Evolutionary conservation across 2,797 vertebrate genomes (phyloP).

Genomic region (Petrocephalus schoutedeni): DNA sequence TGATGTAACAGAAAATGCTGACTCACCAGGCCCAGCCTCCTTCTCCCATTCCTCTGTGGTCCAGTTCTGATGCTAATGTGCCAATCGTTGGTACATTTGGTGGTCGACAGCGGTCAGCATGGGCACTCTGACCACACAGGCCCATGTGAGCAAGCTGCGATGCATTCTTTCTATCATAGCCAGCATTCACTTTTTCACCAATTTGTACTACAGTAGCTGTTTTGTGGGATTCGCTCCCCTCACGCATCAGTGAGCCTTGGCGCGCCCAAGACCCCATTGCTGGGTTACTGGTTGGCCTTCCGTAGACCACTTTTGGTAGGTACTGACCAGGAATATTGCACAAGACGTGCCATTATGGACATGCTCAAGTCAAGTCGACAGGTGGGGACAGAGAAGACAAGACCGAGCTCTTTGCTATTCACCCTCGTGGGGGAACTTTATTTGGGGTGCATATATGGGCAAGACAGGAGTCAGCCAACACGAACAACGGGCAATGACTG

Average conservation of each 20-base stretch:
- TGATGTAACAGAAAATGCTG: not conserved
- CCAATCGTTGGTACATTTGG: not conserved
- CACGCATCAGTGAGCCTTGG: not conserved
- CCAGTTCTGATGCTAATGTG: not conserved
- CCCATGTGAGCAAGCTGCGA: not conserved
- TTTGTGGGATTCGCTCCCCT: not conserved
- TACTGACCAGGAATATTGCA: not conserved
- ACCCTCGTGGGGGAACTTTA: no score
- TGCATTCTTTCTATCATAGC: not conserved
- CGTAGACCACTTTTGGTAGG: not conserved
- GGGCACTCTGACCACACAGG: not conserved
- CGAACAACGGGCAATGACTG: no score
- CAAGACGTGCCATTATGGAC: not conserved
- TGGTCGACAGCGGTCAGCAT: not conserved
- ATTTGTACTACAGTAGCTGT: not conserved
- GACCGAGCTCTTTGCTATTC: no score
- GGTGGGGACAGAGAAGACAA: no score
- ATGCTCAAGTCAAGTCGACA: not conserved
- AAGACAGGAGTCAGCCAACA: no score
- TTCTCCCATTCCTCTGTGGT: not conserved
- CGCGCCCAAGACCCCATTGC: not conserved
- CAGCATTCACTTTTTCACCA: not conserved
- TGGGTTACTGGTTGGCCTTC: not conserved
- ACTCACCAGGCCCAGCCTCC: not conserved
- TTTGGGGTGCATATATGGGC: no score